Evolutionary conservation across 2,888 invertebrate species (phyloP).

Genomic region (Mesorhabditis sp.): DNA sequence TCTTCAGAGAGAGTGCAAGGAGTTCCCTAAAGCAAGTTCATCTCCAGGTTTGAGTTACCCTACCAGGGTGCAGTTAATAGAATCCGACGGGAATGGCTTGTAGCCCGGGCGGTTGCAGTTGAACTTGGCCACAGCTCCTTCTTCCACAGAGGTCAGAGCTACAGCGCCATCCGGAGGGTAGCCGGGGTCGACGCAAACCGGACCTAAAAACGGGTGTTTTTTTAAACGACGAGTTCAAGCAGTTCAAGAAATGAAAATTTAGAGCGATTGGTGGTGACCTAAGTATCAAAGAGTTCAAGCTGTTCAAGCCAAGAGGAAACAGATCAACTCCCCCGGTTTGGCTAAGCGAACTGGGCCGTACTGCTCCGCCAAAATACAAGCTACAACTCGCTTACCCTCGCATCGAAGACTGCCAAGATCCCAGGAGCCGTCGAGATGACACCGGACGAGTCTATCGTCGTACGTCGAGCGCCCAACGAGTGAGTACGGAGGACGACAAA

Average conservation of each 20-base stretch:
- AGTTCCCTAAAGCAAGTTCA: conserved; percentile 69
- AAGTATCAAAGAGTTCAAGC: no score
- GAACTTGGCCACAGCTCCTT: conserved; percentile 82
- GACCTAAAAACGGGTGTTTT: conserved; percentile 63
- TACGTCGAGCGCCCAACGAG: conserved; percentile 85
- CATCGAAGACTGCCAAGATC: conserved; percentile 92
- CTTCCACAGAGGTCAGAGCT: conserved; percentile 69
- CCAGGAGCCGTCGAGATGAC: conserved; percentile 88
- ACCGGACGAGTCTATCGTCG: conserved; percentile 83
- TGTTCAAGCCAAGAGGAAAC: no score
- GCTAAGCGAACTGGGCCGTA: no score
- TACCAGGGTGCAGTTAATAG: conserved; percentile 44
- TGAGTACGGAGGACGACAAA: conserved; percentile 86
- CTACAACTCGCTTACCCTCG: conserved; percentile 66
- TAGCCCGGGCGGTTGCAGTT: conserved; percentile 78
- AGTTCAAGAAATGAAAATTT: no score
- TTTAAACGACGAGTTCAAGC: background rate
- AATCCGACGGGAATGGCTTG: conserved; percentile 46
- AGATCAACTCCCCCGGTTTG: no score
- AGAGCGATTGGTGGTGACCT: no score
- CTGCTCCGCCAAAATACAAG: no score
- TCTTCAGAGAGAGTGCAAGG: conserved; percentile 89
- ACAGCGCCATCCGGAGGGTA: conserved; percentile 87
- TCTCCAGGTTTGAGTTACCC: background rate
- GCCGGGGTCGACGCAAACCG: conserved; percentile 91